Percentiles rank a stretch among this genome's conserved stretches.
These are phyloP conservation scores for Ceuthmochares aereus DNA, from an alignment of 2,113 vertebrate genomes.

Conservation along the genomic window DNA sequence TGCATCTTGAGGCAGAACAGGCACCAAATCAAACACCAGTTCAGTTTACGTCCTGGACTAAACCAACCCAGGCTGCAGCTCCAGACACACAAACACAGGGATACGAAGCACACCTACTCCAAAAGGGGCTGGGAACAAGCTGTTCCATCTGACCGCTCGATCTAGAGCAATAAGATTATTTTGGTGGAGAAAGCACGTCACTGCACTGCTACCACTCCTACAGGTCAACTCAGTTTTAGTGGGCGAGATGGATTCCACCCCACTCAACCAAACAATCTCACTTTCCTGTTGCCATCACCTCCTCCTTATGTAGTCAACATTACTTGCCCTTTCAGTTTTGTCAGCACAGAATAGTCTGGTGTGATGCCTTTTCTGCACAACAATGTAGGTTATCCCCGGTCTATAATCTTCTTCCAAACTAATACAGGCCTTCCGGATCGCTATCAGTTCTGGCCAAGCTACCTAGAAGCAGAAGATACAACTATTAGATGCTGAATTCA, in stretches of 20 bases:
- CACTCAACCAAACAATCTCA: not conserved
- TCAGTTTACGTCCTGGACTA: not conserved
- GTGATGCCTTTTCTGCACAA: slow-evolving; percentile 98
- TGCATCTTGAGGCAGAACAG: not conserved
- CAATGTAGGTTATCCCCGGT: slow-evolving; percentile 98
- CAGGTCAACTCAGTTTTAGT: not conserved
- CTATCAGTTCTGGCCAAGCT: slow-evolving; percentile 97
- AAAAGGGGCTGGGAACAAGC: not conserved
- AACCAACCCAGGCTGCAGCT: not conserved
- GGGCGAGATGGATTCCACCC: not conserved
- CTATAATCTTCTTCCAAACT: slow-evolving; percentile 98
- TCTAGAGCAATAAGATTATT: not conserved
- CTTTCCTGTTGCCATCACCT: not conserved
- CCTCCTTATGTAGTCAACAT: not conserved
- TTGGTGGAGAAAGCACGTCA: not conserved
- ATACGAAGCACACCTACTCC: not conserved
- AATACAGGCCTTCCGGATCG: slow-evolving; percentile 98
- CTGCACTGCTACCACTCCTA: not conserved
- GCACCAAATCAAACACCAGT: not conserved
- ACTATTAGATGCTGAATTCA: not conserved
- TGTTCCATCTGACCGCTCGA: not conserved
- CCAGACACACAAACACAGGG: not conserved
- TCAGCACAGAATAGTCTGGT: slow-evolving; percentile 97
- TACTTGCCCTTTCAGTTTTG: slow-evolving; percentile 94
- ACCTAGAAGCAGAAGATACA: slow-evolving; percentile 80